phyloP scores from a whole-genome alignment of 2,888 invertebrate species.

The Elegia similella region DNA sequence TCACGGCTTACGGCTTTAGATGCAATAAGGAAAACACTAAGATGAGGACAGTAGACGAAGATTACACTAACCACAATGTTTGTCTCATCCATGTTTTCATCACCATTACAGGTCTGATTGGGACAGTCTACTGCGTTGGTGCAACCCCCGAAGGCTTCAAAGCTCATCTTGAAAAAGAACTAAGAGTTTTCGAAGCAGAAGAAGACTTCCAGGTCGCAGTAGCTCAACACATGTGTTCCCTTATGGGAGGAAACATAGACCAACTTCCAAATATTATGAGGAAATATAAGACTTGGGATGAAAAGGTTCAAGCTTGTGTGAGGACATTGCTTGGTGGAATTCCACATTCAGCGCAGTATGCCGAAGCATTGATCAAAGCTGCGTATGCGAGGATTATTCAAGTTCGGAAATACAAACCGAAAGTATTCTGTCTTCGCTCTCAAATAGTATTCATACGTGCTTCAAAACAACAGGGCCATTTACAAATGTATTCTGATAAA shows the following conservation, averaged over 20 bases:
- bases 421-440: conserved; percentile 35
- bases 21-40: too few species aligned
- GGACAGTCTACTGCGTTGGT: conserved; percentile 57
- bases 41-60: too few species aligned
- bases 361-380: conserved; percentile 40
- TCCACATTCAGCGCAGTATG: conserved; percentile 52
- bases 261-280: conserved; percentile 18
- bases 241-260: conserved; percentile 35
- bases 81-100: too few species aligned
- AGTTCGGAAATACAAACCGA: conserved; percentile 27
- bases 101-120: conserved; percentile 40
- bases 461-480: not conserved
- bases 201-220: conserved; percentile 46
- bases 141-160: conserved; percentile 44
- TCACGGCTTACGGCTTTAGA: too few species aligned
- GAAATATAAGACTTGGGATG: conserved; percentile 31
- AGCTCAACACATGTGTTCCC: conserved; percentile 44
- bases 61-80: too few species aligned
- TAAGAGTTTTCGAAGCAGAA: conserved; percentile 35
- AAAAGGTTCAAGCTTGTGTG: conserved; percentile 40
- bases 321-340: conserved; percentile 43
- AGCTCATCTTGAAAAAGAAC: conserved; percentile 34
- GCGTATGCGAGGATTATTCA: conserved; percentile 38
- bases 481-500: conserved; percentile 34
- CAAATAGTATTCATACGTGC: conserved; percentile 39